Base-by-base conservation (phyloP, 2,113 vertebrate species). In the Bucco capensis region DNA sequence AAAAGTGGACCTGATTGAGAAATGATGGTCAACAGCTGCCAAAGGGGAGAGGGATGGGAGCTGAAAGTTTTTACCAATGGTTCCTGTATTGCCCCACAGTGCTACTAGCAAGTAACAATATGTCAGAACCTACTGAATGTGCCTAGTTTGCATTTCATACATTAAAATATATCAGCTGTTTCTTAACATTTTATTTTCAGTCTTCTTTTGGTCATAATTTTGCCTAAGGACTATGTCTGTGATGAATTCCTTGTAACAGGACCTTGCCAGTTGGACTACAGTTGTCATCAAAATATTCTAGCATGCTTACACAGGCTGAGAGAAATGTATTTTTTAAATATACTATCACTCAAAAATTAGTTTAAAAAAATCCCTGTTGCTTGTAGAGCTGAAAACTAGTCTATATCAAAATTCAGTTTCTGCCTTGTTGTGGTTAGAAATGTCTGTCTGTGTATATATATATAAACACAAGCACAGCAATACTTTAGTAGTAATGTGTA, bases 231-330 rank as follows among this genome's bases (percentile, higher is more conserved):
- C 51, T 91, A 73, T 46, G 93, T 95, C 90, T 83, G 83, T 89
- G 93, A 94, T 90, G 40, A 96, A 89, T 94, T 96, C 61, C 72
- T 86, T 84, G 58, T 84, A 90, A 85, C 83, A 89, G 50, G 61
- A 93, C 74, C 51, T 82, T 94, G 49, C 66, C 89, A 93, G 94
- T 95, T 94, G 90, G 86, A 53, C 84, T 92, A 21, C 31, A 85
- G 89, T 96, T 95, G 92, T 89, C 90, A 95, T 84, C 77, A 92
- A 95, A 95, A 96, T 95, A 89, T 91, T 90, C 61, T 58, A 83
- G 44, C 2, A 0, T 83, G 77, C 47, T 76, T 54, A 72, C 62
- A 57, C 17, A 76, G 81, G 35, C 71, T 83, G 58, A 83, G 86
- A 94, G 50, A 91, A 73, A 91, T 58, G 27, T 30, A 66, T 82